phyloP scores from a whole-genome alignment of 2,113 vertebrate species.

The Campylorhamphus procurvoides region DNA sequence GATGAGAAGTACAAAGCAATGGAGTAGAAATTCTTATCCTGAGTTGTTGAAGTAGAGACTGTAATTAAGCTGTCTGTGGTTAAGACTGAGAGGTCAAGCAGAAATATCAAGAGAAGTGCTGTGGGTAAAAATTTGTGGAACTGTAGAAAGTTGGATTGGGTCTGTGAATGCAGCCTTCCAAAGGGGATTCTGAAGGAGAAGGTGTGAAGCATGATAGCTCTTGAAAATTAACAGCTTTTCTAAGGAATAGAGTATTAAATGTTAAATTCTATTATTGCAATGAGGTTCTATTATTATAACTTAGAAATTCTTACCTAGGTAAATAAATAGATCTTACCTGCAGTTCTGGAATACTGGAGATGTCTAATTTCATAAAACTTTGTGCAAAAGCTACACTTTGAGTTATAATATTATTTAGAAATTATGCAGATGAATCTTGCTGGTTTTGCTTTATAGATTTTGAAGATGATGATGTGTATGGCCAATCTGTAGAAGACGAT shows the following conservation, averaged over 20 bases:
- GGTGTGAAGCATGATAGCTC: not conserved
- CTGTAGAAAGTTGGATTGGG: not conserved
- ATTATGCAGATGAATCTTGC: not conserved
- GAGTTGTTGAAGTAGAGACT: not conserved
- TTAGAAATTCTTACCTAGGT: not conserved
- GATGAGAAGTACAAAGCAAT: not conserved
- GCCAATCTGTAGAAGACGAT: slow-evolving; percentile 97
- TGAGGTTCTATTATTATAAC: not conserved
- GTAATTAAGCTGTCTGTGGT: not conserved
- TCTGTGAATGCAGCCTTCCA: not conserved
- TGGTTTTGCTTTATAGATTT: slow-evolving; percentile 82
- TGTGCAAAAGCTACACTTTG: not conserved
- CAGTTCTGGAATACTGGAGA: not conserved
- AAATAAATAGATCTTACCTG: not conserved
- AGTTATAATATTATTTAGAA: not conserved
- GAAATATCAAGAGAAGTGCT: not conserved
- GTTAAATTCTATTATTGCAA: not conserved
- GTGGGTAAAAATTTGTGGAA: not conserved
- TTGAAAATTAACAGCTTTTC: not conserved
- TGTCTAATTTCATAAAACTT: not conserved
- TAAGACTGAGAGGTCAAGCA: not conserved
- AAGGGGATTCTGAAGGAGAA: not conserved
- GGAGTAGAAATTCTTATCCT: not conserved
- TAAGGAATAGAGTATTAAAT: not conserved
- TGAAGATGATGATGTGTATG: slow-evolving; percentile 95